Evolutionary conservation across 2,113 vertebrate genomes (phyloP).

Genomic region (human (Homo sapiens)): DNA sequence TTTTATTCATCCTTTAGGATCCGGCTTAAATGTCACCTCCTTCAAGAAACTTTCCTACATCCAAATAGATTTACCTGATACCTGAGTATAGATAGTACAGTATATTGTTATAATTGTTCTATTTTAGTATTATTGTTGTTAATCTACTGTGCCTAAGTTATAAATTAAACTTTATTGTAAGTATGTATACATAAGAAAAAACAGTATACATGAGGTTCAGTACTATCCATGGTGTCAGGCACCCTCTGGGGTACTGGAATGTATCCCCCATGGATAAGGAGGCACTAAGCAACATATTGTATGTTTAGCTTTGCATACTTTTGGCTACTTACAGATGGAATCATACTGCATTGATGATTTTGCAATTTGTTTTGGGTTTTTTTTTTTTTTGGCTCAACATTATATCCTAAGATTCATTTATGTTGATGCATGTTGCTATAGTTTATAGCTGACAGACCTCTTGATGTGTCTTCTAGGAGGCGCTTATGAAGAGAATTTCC

Average conservation of each 20-base stretch:
- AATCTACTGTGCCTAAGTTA: not conserved
- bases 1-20: not conserved
- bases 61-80: too few species aligned
- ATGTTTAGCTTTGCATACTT: not conserved
- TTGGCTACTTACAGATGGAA: not conserved
- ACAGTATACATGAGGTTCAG: not conserved
- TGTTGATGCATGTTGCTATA: not conserved
- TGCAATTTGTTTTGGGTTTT: not conserved
- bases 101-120: not conserved
- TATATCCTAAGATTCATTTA: not conserved
- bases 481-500: not conserved
- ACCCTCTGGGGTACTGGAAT: not conserved
- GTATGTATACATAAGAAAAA: not conserved
- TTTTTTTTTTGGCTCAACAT: not conserved
- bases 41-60: not conserved
- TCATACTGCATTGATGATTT: conserved; percentile 12
- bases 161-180: not conserved
- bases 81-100: not conserved
- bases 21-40: not conserved
- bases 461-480: not conserved
- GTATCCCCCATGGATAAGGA: not conserved
- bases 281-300: not conserved
- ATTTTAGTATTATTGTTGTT: not conserved
- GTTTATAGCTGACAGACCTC: not conserved
- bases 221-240: not conserved